phyloP scores from a whole-genome alignment of 2,888 invertebrate genomes.

The Coelogynopora nodosa region DNA sequence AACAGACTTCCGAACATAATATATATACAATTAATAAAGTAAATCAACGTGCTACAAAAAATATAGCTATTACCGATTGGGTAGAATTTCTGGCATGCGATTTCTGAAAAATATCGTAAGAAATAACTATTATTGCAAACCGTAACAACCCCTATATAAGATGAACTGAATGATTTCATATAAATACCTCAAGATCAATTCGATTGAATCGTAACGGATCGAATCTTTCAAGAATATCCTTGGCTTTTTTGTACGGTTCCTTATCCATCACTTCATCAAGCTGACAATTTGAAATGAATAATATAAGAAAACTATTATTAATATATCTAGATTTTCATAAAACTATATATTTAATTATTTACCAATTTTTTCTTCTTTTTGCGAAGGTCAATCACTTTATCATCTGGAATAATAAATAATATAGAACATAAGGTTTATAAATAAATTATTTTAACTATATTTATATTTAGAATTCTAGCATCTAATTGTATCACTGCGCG shows the following conservation, averaged over 20 bases:
- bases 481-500: too few species aligned
- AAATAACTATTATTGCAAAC: too few species aligned
- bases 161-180: too few species aligned
- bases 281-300: conserved; percentile 48
- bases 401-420: neutral
- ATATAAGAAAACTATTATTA: neutral
- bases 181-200: neutral
- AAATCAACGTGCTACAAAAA: too few species aligned
- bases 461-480: too few species aligned
- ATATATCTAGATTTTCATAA: too few species aligned
- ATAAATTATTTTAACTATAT: too few species aligned
- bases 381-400: neutral
- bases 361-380: neutral
- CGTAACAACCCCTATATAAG: too few species aligned
- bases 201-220: conserved; percentile 66
- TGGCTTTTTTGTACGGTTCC: conserved; percentile 88
- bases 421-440: too few species aligned
- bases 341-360: too few species aligned
- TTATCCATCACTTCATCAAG: conserved; percentile 92
- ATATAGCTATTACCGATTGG: neutral
- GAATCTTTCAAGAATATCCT: conserved; percentile 80
- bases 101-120: neutral
- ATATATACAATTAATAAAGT: too few species aligned
- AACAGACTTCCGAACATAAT: too few species aligned
- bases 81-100: neutral